These are phyloP conservation scores for Yponomeuta sedellus DNA, from an alignment of 2,888 invertebrate species.

Conservation along the genomic window DNA sequence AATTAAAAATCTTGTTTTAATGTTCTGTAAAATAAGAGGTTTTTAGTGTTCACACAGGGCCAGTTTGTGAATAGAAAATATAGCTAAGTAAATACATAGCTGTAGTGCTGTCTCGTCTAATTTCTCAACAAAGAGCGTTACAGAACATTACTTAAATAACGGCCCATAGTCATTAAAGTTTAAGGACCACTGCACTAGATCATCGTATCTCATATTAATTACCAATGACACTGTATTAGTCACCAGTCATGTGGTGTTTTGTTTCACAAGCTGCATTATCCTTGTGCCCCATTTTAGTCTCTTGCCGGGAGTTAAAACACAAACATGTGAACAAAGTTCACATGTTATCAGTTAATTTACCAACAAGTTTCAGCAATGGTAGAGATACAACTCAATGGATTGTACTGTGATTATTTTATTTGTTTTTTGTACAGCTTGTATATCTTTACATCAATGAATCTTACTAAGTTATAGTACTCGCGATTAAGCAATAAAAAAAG, in stretches of 20 bases:
- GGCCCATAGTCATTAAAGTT: too few species aligned
- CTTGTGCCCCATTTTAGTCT: neutral
- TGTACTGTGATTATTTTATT: constrained; percentile 23
- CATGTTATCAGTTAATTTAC: neutral
- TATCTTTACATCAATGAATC: too few species aligned
- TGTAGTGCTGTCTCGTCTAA: too few species aligned
- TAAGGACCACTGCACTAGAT: neutral
- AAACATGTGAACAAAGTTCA: neutral
- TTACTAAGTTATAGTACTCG: too few species aligned
- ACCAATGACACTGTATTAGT: neutral
- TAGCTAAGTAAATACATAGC: too few species aligned
- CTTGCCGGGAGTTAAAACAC: neutral
- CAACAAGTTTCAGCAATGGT: constrained; percentile 19
- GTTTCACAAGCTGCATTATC: neutral
- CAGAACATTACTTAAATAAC: too few species aligned
- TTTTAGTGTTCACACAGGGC: too few species aligned
- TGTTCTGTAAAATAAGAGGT: too few species aligned
- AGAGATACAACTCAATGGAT: constrained; percentile 28
- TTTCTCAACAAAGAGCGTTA: too few species aligned
- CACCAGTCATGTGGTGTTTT: neutral
- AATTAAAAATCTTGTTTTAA: too few species aligned
- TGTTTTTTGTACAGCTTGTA: neutral
- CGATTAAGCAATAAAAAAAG: too few species aligned
- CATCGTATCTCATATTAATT: neutral
- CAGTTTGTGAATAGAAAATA: too few species aligned